phyloP scores from a whole-genome alignment of 2,113 vertebrate species.

The Phrynosoma platyrhinos region DNA sequence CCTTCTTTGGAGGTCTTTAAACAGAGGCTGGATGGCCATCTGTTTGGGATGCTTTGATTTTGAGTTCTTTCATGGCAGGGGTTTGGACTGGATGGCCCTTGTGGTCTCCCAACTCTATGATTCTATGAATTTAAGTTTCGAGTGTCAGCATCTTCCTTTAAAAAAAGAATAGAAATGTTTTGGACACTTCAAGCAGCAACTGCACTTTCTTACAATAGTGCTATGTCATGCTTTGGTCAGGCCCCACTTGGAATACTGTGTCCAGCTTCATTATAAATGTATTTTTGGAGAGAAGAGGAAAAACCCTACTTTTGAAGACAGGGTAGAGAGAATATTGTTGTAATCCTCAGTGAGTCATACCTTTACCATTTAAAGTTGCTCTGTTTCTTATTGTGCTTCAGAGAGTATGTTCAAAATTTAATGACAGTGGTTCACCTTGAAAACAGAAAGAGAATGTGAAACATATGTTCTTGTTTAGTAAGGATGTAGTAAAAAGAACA shows the following conservation, averaged over 20 bases:
- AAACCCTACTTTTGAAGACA: neutral
- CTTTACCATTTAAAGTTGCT: conserved; percentile 40
- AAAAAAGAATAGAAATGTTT: neutral
- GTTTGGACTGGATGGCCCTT: no score
- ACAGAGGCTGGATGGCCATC: no score
- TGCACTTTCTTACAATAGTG: neutral
- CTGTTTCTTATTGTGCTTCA: conserved; percentile 62
- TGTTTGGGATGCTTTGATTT: no score
- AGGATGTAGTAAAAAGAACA: conserved; percentile 64
- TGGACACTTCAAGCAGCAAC: neutral
- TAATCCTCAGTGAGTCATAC: neutral
- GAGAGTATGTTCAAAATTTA: conserved; percentile 73
- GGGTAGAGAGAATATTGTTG: neutral
- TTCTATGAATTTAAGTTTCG: neutral
- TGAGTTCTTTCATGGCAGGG: no score
- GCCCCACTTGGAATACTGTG: no score
- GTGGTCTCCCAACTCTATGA: no score
- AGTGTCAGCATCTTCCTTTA: neutral
- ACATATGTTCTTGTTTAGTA: conserved; percentile 70
- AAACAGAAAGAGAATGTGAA: conserved; percentile 64
- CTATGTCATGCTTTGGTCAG: no score
- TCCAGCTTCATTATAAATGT: neutral
- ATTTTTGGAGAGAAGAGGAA: neutral
- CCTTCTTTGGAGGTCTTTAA: no score
- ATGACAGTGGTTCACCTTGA: conserved; percentile 63